phyloP scores from a whole-genome alignment of 2,113 vertebrate genomes.

The Ia io region DNA sequence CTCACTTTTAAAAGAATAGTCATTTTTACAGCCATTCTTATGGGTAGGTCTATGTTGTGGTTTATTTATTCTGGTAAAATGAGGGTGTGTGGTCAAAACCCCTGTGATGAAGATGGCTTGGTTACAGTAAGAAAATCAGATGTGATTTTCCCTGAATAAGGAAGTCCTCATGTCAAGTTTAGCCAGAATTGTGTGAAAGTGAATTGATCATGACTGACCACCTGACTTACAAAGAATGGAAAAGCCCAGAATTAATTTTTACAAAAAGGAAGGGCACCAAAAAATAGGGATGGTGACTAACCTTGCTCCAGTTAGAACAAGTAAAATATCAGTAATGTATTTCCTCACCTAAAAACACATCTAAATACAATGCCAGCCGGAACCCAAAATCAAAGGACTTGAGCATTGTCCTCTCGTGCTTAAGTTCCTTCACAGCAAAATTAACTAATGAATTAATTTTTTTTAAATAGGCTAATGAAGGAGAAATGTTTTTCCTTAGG shows the following conservation, averaged over 20 bases:
- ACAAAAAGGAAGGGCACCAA: background rate
- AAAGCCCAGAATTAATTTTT: slow-evolving; percentile 23
- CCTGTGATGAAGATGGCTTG: slow-evolving; percentile 4
- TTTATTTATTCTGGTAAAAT: background rate
- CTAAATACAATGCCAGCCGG: slow-evolving; percentile 54
- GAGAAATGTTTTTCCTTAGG: background rate
- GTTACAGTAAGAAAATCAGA: slow-evolving; percentile 55
- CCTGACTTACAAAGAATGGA: slow-evolving; percentile 25
- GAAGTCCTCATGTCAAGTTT: slow-evolving; percentile 25
- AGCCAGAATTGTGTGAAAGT: slow-evolving; percentile 34
- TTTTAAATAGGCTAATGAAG: background rate
- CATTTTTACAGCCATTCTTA: slow-evolving; percentile 9
- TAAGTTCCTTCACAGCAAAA: slow-evolving; percentile 58
- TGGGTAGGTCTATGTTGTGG: background rate
- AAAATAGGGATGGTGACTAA: background rate
- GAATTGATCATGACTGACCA: slow-evolving; percentile 43
- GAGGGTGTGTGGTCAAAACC: slow-evolving; percentile 19
- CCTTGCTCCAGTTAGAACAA: background rate
- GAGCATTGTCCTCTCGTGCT: background rate
- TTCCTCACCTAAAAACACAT: slow-evolving; percentile 45
- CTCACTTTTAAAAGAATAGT: background rate
- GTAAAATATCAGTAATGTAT: background rate
- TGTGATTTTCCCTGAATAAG: slow-evolving; percentile 54
- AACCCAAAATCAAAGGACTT: slow-evolving; percentile 64
- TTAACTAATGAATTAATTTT: slow-evolving; percentile 27